Percentiles rank a stretch among this genome's conserved stretches.
Evolutionary conservation across 2,888 invertebrate genomes (phyloP).

Genomic region (Patella ulyssiponensis): DNA sequence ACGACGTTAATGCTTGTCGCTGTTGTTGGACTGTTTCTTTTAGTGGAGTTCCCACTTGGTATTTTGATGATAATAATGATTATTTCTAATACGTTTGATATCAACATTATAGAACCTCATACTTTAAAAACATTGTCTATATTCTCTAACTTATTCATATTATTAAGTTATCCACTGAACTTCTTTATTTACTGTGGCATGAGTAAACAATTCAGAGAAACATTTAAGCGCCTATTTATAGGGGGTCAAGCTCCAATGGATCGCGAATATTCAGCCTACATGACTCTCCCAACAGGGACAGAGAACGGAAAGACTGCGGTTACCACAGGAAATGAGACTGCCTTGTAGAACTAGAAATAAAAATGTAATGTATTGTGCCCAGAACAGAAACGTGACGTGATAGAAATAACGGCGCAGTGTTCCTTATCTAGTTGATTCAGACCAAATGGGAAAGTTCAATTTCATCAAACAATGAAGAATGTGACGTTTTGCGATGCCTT

Average conservation of each 20-base stretch:
- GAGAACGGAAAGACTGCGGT: conserved; percentile 60
- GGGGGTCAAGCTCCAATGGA: conserved; percentile 55
- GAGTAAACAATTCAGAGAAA: conserved; percentile 95
- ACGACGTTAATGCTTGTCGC: conserved; percentile 73
- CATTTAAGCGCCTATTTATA: conserved; percentile 87
- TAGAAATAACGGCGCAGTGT: background rate
- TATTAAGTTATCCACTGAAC: conserved; percentile 92
- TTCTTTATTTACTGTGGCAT: conserved; percentile 97
- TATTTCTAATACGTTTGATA: conserved; percentile 73
- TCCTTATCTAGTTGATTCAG: background rate
- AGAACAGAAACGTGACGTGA: conserved; percentile 4
- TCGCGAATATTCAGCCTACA: conserved; percentile 64
- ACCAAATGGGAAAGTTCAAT: background rate
- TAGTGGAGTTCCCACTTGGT: conserved; percentile 74
- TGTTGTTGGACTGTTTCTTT: conserved; percentile 74
- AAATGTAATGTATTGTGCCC: background rate
- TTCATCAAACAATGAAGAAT: too few species aligned
- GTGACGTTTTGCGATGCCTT: too few species aligned
- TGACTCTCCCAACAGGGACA: conserved; percentile 57
- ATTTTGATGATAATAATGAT: conserved; percentile 80
- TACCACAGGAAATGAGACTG: conserved; percentile 58
- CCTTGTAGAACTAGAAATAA: conserved; percentile 44
- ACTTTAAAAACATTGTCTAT: conserved; percentile 57
- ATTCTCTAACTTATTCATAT: conserved; percentile 91
- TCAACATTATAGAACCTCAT: conserved; percentile 43